phyloP scores from a whole-genome alignment of 2,888 invertebrate genomes.

The Ophion costatus region DNA sequence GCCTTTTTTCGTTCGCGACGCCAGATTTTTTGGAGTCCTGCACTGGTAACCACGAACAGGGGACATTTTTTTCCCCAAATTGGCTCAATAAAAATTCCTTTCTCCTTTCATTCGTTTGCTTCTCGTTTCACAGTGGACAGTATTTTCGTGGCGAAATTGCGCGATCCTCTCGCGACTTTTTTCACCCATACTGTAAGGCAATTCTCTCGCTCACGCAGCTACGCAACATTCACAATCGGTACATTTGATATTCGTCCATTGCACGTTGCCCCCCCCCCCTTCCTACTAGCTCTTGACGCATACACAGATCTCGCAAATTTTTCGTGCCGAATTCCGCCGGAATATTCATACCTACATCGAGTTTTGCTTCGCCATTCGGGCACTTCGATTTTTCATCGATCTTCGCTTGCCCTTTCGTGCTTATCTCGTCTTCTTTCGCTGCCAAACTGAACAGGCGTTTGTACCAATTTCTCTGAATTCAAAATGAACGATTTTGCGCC shows the following conservation, averaged over 20 bases:
- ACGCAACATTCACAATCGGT: constrained; percentile 54
- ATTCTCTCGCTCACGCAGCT: constrained; percentile 52
- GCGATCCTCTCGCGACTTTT: constrained; percentile 45
- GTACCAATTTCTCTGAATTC: background rate
- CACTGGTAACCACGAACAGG: background rate
- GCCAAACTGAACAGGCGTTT: constrained; percentile 3
- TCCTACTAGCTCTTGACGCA: constrained; percentile 45
- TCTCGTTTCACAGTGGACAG: constrained; percentile 51
- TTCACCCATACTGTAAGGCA: constrained; percentile 61
- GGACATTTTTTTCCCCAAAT: constrained; percentile 1
- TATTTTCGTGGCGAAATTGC: constrained; percentile 53
- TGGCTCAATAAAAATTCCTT: constrained; percentile 53
- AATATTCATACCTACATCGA: background rate
- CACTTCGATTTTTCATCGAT: background rate
- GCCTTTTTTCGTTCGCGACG: background rate
- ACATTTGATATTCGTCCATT: constrained; percentile 53
- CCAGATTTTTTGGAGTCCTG: background rate
- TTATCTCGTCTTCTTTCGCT: background rate
- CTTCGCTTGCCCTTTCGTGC: background rate
- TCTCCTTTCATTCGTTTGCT: constrained; percentile 24
- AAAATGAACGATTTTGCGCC: background rate
- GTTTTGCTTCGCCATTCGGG: background rate
- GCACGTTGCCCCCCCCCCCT: constrained; percentile 55
- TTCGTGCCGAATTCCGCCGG: constrained; percentile 5
- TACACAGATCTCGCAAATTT: background rate